These are phyloP conservation scores for Hydrophis major DNA, from an alignment of 2,797 vertebrate genomes.

Conservation along the genomic window DNA sequence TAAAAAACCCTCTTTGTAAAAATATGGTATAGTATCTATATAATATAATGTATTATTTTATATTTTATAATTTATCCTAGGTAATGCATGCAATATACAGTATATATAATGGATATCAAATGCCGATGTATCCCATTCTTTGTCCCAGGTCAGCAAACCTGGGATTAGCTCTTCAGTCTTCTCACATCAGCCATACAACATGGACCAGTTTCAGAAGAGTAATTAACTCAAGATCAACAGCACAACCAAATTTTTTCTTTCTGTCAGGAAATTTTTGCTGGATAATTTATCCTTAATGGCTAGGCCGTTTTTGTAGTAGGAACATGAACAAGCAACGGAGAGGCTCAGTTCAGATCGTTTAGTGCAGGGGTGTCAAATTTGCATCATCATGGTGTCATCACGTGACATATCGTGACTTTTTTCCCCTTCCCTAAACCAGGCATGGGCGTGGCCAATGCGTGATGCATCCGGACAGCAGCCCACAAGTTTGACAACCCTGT, in stretches of 20 bases:
- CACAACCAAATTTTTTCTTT: not conserved
- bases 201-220: not conserved
- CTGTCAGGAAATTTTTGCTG: not conserved
- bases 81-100: not conserved
- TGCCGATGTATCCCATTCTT: not conserved
- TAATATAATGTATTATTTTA: not conserved
- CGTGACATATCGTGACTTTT: too few species aligned
- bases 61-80: not conserved
- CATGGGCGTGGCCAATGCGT: too few species aligned
- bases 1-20: not conserved
- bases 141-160: not conserved
- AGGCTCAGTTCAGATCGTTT: not conserved
- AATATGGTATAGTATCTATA: not conserved
- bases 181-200: not conserved
- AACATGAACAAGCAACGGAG: not conserved
- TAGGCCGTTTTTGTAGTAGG: not conserved
- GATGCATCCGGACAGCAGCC: too few species aligned
- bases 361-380: not conserved
- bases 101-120: not conserved
- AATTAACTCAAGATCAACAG: not conserved
- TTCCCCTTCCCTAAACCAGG: too few species aligned
- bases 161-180: not conserved
- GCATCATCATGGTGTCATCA: too few species aligned
- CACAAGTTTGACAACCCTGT: too few species aligned
- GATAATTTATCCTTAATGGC: not conserved